A percentile compares a stretch with the other conserved stretches of the same genome.
Evolutionary conservation across 2,113 vertebrate genomes (phyloP).

Genomic region (Tupaia tana): DNA sequence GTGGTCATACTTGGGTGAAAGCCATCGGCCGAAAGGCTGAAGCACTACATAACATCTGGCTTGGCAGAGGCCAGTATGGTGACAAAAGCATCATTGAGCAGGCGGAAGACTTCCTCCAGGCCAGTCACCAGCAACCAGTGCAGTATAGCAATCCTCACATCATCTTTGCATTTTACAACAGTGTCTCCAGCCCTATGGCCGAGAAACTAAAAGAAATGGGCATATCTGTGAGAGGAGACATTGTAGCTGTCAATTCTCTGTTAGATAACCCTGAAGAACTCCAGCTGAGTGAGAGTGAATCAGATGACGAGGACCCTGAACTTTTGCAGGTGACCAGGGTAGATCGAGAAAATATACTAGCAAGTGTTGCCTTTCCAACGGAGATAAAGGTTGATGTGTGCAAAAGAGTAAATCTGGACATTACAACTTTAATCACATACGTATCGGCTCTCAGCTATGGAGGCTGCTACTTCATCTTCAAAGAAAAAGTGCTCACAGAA

Average conservation of each 20-base stretch:
- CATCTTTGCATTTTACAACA: slow-evolving; percentile 97
- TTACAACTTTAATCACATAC: slow-evolving; percentile 96
- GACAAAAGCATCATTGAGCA: slow-evolving; percentile 95
- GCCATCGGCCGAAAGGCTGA: slow-evolving; percentile 97
- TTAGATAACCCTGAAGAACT: slow-evolving; percentile 76
- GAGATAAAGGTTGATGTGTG: slow-evolving; percentile 92
- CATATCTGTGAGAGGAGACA: slow-evolving; percentile 94
- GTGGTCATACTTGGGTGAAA: slow-evolving; percentile 97
- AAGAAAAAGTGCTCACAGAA: slow-evolving; percentile 95
- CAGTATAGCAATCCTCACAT: slow-evolving; percentile 94
- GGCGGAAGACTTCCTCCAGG: slow-evolving; percentile 94
- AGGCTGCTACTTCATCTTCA: slow-evolving; percentile 93
- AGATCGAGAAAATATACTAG: slow-evolving; percentile 91
- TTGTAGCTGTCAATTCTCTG: slow-evolving; percentile 92
- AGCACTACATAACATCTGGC: slow-evolving; percentile 98
- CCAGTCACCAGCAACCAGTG: slow-evolving; percentile 94
- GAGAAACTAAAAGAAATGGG: slow-evolving; percentile 93
- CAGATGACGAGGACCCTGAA: slow-evolving; percentile 84
- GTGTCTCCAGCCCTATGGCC: slow-evolving; percentile 95
- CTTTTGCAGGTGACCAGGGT: slow-evolving; percentile 89
- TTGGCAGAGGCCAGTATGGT: slow-evolving; percentile 96
- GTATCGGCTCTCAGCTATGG: slow-evolving; percentile 97
- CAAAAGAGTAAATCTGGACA: slow-evolving; percentile 94
- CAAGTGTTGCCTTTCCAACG: slow-evolving; percentile 92
- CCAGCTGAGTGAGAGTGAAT: slow-evolving; percentile 78